Base-by-base conservation (phyloP, 2,113 vertebrate genomes). In the Solea solea region DNA sequence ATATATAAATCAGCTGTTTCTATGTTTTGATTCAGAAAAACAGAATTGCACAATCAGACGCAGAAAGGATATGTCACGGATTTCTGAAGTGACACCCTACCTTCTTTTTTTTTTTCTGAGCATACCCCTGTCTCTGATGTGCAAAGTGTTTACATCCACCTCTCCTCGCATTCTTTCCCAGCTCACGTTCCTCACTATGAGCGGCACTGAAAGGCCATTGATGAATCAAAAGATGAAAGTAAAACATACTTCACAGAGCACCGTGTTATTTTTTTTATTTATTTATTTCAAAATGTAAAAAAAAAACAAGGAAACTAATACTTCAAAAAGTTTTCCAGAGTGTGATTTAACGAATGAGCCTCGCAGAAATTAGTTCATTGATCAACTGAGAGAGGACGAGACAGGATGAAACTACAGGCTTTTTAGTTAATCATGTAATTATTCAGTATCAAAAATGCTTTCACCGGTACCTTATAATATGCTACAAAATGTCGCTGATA, bases 371-470 rank as follows among this genome's bases (percentile, higher is more conserved):
- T 0, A 11, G 7, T 55, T 49, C 15, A 3, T 57, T 52, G 58
- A 74, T 74, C 12, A 50, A 45, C 54, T 3, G 15, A 49, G 27
- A 57, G 15, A 10, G 45, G 21, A 57, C n/a, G 4, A 63, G n/a
- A 68, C 12, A 13, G 15, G 27, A 57, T 41, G 16, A 63, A 62
- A 57, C 25, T 27, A 16, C 16, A 68, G n/a, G 45, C 51, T 4
- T 61, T 63, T 57, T 16, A 53, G 55, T 72, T 68, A 46, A 74
- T 74, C 2, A 9, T 34, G 27, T 66, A 14, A 67, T 70, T 62
- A 74, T 64, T 41, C 42, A 15, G n/a, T 13, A 28, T 71, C 21
- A 68, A 27, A 76, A 46, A 28, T 34, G 53, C 34, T 65, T 9
- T 72, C 9, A 60, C 69, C 65, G 60, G 39, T 61, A 25, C 14